Percentiles rank a stretch among this genome's conserved stretches.
phyloP scores from a whole-genome alignment of 2,888 invertebrate species.

The Strigamia crassipes region DNA sequence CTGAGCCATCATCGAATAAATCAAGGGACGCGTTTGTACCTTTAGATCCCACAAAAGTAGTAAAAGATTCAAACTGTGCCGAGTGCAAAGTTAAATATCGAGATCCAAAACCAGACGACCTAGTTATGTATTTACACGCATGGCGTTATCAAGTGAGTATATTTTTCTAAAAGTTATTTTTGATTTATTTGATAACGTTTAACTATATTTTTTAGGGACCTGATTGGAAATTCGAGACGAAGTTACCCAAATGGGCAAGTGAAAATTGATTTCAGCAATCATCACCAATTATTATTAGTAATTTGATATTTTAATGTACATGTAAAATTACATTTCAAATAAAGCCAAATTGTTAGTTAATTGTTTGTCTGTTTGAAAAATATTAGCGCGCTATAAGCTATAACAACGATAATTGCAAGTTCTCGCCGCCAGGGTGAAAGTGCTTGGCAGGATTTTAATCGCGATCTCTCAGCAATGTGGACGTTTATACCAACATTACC shows the following conservation, averaged over 20 bases:
- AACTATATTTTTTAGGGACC: conserved; percentile 71
- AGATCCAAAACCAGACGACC: conserved; percentile 87
- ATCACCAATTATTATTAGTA: neutral
- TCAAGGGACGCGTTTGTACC: conserved; percentile 54
- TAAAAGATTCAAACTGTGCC: conserved; percentile 79
- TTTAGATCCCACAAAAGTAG: conserved; percentile 69
- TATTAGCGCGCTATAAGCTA: no score
- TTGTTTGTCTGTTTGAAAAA: no score
- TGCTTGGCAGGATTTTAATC: no score
- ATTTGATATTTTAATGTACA: neutral
- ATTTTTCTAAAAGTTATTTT: neutral
- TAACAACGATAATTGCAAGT: no score
- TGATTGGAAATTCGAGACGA: conserved; percentile 91
- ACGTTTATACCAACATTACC: no score
- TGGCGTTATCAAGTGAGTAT: conserved; percentile 56
- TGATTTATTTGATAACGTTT: neutral
- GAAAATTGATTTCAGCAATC: conserved; percentile 59
- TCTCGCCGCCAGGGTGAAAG: no score
- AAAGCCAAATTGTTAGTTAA: no score
- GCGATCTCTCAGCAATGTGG: no score
- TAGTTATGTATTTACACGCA: conserved; percentile 95
- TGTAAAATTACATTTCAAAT: neutral
- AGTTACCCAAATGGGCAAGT: conserved; percentile 88
- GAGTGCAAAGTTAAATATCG: conserved; percentile 90
- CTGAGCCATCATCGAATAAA: neutral